Conservation (phyloP, 2,888 invertebrate species). For the Drosophila eohydei region DNA sequence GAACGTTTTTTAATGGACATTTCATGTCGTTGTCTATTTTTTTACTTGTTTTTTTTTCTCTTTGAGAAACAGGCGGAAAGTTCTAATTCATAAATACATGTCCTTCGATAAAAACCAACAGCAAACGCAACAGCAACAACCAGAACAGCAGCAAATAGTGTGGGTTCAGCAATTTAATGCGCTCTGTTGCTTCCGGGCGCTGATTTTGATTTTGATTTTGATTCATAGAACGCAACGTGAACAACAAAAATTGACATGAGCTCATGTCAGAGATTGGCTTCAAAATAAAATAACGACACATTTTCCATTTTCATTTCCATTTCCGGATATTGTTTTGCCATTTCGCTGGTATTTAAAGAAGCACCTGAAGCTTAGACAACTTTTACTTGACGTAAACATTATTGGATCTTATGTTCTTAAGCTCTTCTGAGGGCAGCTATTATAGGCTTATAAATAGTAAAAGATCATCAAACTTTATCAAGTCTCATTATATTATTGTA, state of each 20-base stretch:
- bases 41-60: slow-evolving; percentile 5
- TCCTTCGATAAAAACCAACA: slow-evolving; percentile 21
- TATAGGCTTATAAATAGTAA: no score
- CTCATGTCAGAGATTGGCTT: background rate
- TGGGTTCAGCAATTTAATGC: slow-evolving; percentile 23
- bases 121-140: background rate
- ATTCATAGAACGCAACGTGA: slow-evolving; percentile 5
- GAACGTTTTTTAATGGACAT: slow-evolving; percentile 24
- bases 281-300: background rate
- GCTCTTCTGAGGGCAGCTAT: background rate
- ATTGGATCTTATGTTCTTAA: background rate
- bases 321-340: background rate
- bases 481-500: no score
- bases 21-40: slow-evolving; percentile 61
- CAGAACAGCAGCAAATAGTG: slow-evolving; percentile 19
- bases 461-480: no score
- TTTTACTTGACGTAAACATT: background rate
- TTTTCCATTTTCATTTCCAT: background rate
- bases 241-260: slow-evolving; percentile 12
- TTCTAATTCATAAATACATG: slow-evolving; percentile 34
- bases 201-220: background rate
- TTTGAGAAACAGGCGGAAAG: slow-evolving; percentile 38
- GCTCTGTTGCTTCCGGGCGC: slow-evolving; percentile 26
- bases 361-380: background rate
- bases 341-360: background rate